Percentiles rank a stretch among this genome's conserved stretches.
phyloP scores from a whole-genome alignment of 2,888 invertebrate species.

The Oscheius sp. region DNA sequence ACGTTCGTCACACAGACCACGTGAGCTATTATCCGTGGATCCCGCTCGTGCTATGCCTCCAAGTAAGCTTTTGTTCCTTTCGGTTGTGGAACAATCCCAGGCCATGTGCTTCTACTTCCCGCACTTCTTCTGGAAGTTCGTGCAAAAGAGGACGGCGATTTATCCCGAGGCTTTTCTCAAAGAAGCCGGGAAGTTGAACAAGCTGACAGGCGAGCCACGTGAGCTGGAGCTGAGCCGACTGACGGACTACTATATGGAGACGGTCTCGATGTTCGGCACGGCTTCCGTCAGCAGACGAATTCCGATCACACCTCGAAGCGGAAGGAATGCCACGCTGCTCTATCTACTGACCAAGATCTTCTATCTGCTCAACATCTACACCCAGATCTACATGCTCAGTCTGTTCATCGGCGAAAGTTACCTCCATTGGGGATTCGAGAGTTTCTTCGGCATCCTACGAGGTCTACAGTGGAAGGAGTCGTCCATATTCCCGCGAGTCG shows the following conservation, averaged over 20 bases:
- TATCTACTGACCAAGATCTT: slow-evolving; percentile 74
- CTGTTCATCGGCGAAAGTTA: slow-evolving; percentile 73
- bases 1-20: slow-evolving; percentile 43
- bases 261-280: slow-evolving; percentile 43
- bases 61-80: not conserved
- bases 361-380: slow-evolving; percentile 74
- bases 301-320: slow-evolving; percentile 44
- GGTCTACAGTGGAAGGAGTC: slow-evolving; percentile 65
- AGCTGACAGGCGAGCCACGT: slow-evolving; percentile 48
- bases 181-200: slow-evolving; percentile 42
- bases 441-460: not conserved
- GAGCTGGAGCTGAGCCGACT: slow-evolving; percentile 53
- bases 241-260: slow-evolving; percentile 59
- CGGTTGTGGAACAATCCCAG: not conserved
- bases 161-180: slow-evolving; percentile 42
- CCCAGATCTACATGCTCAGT: slow-evolving; percentile 74
- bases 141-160: slow-evolving; percentile 64
- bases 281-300: not conserved
- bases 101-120: slow-evolving; percentile 74
- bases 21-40: slow-evolving; percentile 68
- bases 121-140: slow-evolving; percentile 74
- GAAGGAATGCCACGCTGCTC: slow-evolving; percentile 68
- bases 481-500: slow-evolving; percentile 75
- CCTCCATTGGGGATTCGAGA: slow-evolving; percentile 60
- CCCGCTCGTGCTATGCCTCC: slow-evolving; percentile 73